Evolutionary conservation across 53 echinoderm and acorn worm genomes (phyloP), one percentile per base, ranked within the genome.

Genomic region (Echinometra lucunter): DNA sequence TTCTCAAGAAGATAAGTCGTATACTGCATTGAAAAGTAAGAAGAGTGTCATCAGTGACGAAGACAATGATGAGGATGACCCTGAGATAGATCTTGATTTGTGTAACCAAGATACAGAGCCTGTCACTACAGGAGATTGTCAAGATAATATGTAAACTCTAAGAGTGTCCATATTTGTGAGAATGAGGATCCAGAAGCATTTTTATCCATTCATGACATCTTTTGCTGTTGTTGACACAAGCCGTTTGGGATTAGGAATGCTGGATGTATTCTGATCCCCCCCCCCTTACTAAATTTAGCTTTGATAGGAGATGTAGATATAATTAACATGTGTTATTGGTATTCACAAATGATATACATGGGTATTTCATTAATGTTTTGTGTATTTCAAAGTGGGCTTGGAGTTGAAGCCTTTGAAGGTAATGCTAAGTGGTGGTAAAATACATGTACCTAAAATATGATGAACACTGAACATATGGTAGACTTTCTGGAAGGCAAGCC

Each of bases 81-180:
- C 45, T 15, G 15, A 91, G 70, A 91, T 69, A 42, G 91, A 63
- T 9, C 2, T 30, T 72, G 69, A 91, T 45, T 7, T 91, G 35
- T 91, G 91, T 66, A 69, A 91, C 66, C 66, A 66, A 45, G 66
- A 66, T 17, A 91, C 91, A 70, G 91, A 91, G 70, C 72, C 67
- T 40, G 66, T 91, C 3, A 10, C 11, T 44, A 28, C 49, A n/a
- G 85, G 85, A 49, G 49, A 37, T 63, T 90, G 63, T 58, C 90
- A 63, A 18, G 42, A 63, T 4, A 90, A 25, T 60, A 63, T 19
- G 3, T 42, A 90, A 69, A 69, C 30, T 69, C 32, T 30, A 0
- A 32, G 15, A 6, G 15, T 10, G 25, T 23, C 63, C 63, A n/a
- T 85, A n/a, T 37, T n/a, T 47, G 16, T 5, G n/a, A 69, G 21